These are phyloP conservation scores for Diaprepes abbreviatus DNA, from an alignment of 2,888 invertebrate genomes.

Conservation along the genomic window DNA sequence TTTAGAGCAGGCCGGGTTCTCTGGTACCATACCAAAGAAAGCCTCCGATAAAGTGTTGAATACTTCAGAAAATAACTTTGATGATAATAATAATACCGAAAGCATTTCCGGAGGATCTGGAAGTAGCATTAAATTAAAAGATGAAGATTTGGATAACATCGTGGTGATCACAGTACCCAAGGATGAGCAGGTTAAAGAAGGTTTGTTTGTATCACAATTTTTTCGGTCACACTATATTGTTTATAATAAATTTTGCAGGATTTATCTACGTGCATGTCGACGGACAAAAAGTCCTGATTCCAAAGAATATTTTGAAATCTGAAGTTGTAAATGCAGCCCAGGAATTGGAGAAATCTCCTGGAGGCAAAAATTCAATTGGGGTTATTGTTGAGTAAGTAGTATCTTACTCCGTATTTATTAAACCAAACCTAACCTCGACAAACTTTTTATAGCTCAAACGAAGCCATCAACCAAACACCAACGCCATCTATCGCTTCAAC, in stretches of 20 bases:
- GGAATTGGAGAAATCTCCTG: constrained; percentile 24
- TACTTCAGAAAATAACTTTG: constrained; percentile 41
- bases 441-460: constrained; percentile 20
- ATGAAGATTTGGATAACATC: constrained; percentile 53
- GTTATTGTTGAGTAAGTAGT: constrained; percentile 43
- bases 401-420: no score
- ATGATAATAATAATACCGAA: constrained; percentile 56
- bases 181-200: constrained; percentile 52
- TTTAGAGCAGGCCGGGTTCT: not conserved
- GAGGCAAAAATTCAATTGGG: constrained; percentile 24
- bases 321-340: constrained; percentile 51
- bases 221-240: no score
- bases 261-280: constrained; percentile 62
- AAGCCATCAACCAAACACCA: constrained; percentile 14
- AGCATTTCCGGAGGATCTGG: constrained; percentile 42
- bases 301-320: constrained; percentile 60
- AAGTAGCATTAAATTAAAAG: constrained; percentile 42
- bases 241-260: no score
- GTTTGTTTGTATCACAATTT: no score
- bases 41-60: not conserved
- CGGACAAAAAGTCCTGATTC: constrained; percentile 61
- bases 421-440: no score
- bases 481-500: constrained; percentile 31
- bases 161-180: constrained; percentile 56
- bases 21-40: not conserved